Conservation (phyloP, 1,140 invertebrate genomes). For the Drosophila baimaii region DNA sequence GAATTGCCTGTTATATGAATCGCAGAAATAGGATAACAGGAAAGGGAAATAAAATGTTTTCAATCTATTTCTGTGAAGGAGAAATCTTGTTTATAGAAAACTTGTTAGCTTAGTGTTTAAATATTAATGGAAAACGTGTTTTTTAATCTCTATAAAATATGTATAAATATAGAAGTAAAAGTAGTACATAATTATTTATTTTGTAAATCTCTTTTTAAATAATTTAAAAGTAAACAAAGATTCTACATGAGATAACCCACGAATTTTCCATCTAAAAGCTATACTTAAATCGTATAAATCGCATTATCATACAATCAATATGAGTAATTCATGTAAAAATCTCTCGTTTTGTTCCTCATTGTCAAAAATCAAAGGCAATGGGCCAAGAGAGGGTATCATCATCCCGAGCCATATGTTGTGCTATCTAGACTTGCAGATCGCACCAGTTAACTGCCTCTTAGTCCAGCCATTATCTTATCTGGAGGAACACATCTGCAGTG, state of each 20-base stretch:
- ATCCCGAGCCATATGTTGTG: slow-evolving; percentile 18
- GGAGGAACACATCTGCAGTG: slow-evolving; percentile 55
- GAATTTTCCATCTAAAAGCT: neutral
- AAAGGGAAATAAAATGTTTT: neutral
- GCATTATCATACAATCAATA: slow-evolving; percentile 13
- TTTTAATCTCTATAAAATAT: neutral
- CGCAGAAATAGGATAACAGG: neutral
- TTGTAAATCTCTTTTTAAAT: neutral
- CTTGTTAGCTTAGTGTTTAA: neutral
- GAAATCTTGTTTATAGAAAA: neutral
- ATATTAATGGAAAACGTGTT: neutral
- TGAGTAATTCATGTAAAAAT: slow-evolving; percentile 28
- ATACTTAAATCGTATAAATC: neutral
- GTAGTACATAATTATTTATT: too few species aligned
- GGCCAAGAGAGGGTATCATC: slow-evolving; percentile 11
- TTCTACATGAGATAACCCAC: neutral
- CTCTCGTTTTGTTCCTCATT: slow-evolving; percentile 1
- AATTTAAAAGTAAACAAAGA: neutral
- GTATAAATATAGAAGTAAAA: neutral
- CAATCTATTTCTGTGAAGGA: neutral
- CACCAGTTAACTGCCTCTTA: slow-evolving; percentile 38
- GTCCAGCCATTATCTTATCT: slow-evolving; percentile 52
- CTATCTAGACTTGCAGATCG: slow-evolving; percentile 30
- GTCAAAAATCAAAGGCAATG: slow-evolving; percentile 2
- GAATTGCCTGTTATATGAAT: slow-evolving; percentile 56